Base-by-base conservation (phyloP, 2,113 vertebrate species). In the Triplophysa siluroides region DNA sequence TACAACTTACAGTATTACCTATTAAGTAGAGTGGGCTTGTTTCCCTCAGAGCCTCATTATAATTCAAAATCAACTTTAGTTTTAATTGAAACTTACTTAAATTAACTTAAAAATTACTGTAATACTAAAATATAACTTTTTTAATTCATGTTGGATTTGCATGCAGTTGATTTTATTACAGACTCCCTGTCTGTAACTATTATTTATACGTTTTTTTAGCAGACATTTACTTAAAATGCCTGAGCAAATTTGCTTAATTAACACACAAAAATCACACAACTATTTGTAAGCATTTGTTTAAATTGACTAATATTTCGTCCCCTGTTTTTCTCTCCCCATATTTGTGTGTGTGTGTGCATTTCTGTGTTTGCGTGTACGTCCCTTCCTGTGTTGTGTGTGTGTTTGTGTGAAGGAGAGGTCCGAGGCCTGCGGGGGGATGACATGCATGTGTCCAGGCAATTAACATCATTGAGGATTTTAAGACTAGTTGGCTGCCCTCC, bases 401-500 rank as follows among this genome's bases (percentile, higher is more conserved):
- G 43, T 45, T 45, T 81, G 21, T 87, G 68, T 83, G 38, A 88
- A 90, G 92, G 85, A 92, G 88, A 88, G 89, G 90, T 91, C 89
- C 83, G 66, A 87, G 81, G 86, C 87, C 80, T 84, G 88, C 86
- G 63, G 89, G 88, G 88, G 89, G 90, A 92, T 93, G 92, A 90
- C 92, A 93, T 93, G 92, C 91, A 88, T 90, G 90, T 86, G 84
- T 85, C 90, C 87, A 85, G 89, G 87, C 90, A 90, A 88, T 88
- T 93, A 91, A 92, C 91, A 90, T 72, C 91, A 84, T 86, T 88
- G 90, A 92, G 87, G 85, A 90, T 87, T 90, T 71, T 77, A 83
- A 79, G 88, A 87, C 88, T 91, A 89, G 89, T 88, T 82, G 76
- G 86, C 88, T 80, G 87, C 83, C 84, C 75, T 86, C 79, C 81